These are phyloP conservation scores for Rhynchopsitta pachyrhyncha DNA, from an alignment of 2,113 vertebrate species.

Conservation along the genomic window DNA sequence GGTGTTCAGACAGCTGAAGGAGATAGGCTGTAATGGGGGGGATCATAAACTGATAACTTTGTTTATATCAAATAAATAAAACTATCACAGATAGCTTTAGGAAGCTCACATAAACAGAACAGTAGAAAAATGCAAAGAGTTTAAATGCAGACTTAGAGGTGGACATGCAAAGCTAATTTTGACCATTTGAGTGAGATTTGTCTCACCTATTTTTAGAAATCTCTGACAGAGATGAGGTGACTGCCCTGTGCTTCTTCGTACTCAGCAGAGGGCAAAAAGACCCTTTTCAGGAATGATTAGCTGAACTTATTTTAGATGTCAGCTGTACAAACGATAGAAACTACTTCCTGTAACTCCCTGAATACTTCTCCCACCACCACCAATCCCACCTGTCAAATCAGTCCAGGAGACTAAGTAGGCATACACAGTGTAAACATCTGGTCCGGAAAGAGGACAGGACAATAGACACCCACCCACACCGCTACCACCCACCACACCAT, in stretches of 20 bases:
- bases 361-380: neutral
- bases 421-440: neutral
- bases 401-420: neutral
- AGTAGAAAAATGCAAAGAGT: neutral
- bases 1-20: neutral
- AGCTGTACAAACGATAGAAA: neutral
- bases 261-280: neutral
- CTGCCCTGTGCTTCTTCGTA: neutral
- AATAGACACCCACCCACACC: neutral
- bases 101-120: neutral
- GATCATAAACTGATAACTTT: neutral
- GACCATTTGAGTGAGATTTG: neutral
- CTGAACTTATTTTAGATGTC: constrained; percentile 9
- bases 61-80: neutral
- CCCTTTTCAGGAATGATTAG: neutral
- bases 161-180: constrained; percentile 10
- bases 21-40: neutral
- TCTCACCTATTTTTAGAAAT: constrained; percentile 30
- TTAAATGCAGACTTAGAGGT: neutral
- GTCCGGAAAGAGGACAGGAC: fast-evolving
- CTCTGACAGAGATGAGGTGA: neutral
- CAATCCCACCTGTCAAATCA: neutral
- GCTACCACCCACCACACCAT: neutral
- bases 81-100: neutral
- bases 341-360: neutral